Conservation (phyloP, 2,113 vertebrate species). For the Zosterops borbonicus region DNA sequence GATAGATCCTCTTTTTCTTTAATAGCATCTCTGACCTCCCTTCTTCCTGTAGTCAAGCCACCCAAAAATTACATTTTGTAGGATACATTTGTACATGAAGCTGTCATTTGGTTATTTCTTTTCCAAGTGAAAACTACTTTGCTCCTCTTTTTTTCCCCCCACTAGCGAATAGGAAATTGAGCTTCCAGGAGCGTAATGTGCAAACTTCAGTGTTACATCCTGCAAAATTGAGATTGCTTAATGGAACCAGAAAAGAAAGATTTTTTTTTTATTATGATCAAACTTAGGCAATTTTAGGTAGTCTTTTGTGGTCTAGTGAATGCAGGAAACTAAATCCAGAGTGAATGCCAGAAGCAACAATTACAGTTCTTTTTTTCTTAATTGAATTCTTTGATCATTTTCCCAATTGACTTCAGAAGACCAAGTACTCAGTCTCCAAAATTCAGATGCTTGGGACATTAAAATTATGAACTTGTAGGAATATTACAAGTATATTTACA, state of each 20-base stretch:
- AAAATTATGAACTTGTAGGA: background rate
- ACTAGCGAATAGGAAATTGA: constrained; percentile 1
- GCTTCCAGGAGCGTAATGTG: constrained; percentile 10
- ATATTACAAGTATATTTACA: background rate
- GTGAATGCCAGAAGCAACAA: constrained; percentile 14
- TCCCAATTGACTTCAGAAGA: background rate
- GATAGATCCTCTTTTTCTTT: constrained; percentile 4
- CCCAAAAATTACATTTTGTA: background rate
- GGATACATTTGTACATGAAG: background rate
- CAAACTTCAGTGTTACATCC: constrained; percentile 15
- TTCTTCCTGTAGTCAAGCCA: background rate
- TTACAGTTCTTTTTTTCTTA: constrained; percentile 4
- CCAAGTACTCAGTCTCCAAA: background rate
- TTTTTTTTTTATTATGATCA: constrained; percentile 1
- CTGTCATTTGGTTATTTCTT: constrained; percentile 32
- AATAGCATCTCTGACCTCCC: constrained; percentile 11
- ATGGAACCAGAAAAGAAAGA: constrained; percentile 42
- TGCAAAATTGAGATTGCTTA: constrained; percentile 44
- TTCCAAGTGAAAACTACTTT: constrained; percentile 8
- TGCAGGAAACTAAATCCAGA: background rate
- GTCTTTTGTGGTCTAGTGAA: constrained; percentile 18
- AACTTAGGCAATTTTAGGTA: constrained; percentile 4
- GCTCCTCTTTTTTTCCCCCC: background rate
- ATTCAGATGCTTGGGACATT: background rate
- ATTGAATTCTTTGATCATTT: constrained; percentile 1